phyloP scores from a whole-genome alignment of 2,797 vertebrate genomes.

The Hoplostethus mediterraneus region DNA sequence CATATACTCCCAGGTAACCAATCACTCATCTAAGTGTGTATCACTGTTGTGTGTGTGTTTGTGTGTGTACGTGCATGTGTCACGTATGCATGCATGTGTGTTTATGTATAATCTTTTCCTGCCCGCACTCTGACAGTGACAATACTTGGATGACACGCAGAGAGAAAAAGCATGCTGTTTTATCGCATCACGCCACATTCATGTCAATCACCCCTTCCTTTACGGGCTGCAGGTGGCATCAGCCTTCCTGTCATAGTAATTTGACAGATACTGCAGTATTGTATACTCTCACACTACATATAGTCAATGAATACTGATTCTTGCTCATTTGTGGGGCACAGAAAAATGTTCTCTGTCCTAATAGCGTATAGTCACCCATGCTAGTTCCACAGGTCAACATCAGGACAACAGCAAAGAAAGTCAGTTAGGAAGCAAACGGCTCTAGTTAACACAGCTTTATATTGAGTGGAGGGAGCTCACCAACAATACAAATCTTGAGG shows the following conservation, averaged over 20 bases:
- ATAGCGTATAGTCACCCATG: neutral
- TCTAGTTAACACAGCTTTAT: neutral
- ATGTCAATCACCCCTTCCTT: slow-evolving; percentile 29
- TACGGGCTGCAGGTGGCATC: slow-evolving; percentile 19
- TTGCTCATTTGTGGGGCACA: neutral
- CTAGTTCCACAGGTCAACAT: neutral
- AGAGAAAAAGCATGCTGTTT: slow-evolving; percentile 1
- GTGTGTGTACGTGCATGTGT: slow-evolving; percentile 18
- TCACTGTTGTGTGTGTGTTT: slow-evolving; percentile 21
- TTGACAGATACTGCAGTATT: slow-evolving; percentile 12
- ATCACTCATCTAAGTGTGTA: slow-evolving; percentile 30
- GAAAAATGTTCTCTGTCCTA: neutral
- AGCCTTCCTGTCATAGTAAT: slow-evolving; percentile 18
- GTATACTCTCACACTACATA: neutral
- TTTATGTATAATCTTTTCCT: slow-evolving; percentile 7
- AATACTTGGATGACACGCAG: neutral
- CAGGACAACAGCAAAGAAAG: neutral
- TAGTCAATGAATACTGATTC: slow-evolving; percentile 1
- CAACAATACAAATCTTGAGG: neutral
- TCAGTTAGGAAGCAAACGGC: neutral
- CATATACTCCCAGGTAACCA: slow-evolving; percentile 91
- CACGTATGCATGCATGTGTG: neutral
- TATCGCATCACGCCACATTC: neutral
- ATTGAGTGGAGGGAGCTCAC: neutral
- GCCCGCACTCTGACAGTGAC: neutral